A percentile compares a stretch with the other conserved stretches of the same genome.
phyloP scores from a whole-genome alignment of 1,140 invertebrate species.

The Zaprionus taronus region DNA sequence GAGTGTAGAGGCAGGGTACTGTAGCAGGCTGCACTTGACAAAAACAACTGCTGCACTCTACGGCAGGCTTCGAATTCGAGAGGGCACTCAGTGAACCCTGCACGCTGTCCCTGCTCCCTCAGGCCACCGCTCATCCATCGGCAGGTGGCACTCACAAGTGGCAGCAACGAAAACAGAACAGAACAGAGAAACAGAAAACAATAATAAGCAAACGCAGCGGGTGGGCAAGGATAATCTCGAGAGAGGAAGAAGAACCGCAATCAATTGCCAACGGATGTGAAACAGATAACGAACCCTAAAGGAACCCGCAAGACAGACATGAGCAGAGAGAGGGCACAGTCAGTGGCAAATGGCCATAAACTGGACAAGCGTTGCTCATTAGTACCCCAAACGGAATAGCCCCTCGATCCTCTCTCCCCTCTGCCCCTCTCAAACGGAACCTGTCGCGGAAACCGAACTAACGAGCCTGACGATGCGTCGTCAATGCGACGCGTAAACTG shows the following conservation, averaged over 20 bases:
- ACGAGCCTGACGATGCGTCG: conserved; percentile 16
- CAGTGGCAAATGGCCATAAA: background rate
- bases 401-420: background rate
- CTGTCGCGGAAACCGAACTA: conserved; percentile 29
- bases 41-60: conserved; percentile 38
- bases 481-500: conserved; percentile 6
- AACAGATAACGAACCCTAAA: conserved; percentile 12
- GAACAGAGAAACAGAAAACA: conserved; percentile 31
- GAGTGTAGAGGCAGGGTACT: background rate
- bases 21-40: conserved; percentile 36
- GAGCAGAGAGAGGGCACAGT: no score
- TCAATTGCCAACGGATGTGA: conserved; percentile 62
- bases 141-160: conserved; percentile 43
- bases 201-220: conserved; percentile 55
- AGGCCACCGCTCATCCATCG: background rate
- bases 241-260: conserved; percentile 18
- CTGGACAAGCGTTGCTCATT: conserved; percentile 10
- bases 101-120: background rate
- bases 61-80: conserved; percentile 1
- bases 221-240: conserved; percentile 20
- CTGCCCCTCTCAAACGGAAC: conserved; percentile 11
- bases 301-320: background rate
- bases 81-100: background rate
- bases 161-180: conserved; percentile 25
- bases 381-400: conserved; percentile 1